These are phyloP conservation scores for Cyphomyrus discorhynchus DNA, from an alignment of 2,113 vertebrate species.

Conservation along the genomic window DNA sequence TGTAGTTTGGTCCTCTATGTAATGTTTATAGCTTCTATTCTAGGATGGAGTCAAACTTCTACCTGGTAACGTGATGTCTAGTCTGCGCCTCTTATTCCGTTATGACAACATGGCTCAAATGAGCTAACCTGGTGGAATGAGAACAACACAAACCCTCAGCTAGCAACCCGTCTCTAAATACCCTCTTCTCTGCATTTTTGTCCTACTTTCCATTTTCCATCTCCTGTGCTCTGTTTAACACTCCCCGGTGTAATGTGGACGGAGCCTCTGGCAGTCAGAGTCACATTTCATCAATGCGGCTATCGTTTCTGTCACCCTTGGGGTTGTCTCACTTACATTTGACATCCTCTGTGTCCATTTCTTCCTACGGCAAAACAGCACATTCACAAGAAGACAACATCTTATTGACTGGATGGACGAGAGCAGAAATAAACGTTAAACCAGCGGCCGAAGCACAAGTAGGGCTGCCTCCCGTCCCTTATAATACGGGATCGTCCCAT, in stretches of 20 bases:
- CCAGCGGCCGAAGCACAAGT: background rate
- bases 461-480: too few relatives aligned
- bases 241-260: background rate
- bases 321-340: background rate
- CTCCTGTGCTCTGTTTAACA: background rate
- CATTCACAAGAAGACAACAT: background rate
- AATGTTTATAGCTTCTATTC: background rate
- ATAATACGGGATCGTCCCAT: too few relatives aligned
- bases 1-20: background rate
- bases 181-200: background rate
- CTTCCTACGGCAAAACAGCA: background rate
- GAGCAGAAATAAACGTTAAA: background rate
- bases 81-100: background rate
- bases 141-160: background rate
- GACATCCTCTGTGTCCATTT: background rate
- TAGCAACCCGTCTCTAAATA: background rate
- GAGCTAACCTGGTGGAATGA: background rate
- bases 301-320: background rate
- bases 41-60: background rate
- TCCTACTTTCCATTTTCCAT: slow-evolving; percentile 1
- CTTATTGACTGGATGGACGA: background rate
- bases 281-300: background rate
- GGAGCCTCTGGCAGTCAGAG: background rate
- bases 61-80: background rate
- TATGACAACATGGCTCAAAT: background rate